Evolutionary conservation across 2,797 vertebrate genomes (phyloP).

Genomic region (Sebastes paucispinis): DNA sequence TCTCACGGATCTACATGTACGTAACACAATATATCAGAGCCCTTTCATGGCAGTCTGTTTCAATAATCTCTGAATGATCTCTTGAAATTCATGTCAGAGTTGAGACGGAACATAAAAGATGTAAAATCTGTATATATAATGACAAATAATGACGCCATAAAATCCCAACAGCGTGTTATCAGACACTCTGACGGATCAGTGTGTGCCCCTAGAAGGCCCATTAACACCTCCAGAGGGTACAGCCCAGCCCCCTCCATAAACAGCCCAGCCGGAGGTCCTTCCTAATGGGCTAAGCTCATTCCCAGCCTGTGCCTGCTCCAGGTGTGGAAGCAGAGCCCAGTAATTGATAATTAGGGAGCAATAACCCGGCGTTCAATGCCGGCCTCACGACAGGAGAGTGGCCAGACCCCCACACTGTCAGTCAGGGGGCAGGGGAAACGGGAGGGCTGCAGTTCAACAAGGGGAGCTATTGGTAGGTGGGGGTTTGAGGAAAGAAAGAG

Average conservation of each 20-base stretch:
- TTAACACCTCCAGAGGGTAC: conserved; percentile 76
- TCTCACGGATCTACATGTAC: background rate
- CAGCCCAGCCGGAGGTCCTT: conserved; percentile 76
- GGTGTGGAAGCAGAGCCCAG: conserved; percentile 76
- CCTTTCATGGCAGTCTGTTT: background rate
- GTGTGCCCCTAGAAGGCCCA: conserved; percentile 67
- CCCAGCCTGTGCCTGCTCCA: conserved; percentile 77
- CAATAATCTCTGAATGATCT: background rate
- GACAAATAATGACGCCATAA: background rate
- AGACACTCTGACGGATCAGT: conserved; percentile 52
- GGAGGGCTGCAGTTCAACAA: conserved; percentile 43
- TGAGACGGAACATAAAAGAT: background rate
- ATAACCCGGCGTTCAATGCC: conserved; percentile 71
- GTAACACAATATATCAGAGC: background rate
- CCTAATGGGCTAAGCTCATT: conserved; percentile 80
- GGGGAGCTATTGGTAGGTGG: background rate
- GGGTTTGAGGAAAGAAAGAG: background rate
- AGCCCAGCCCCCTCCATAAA: conserved; percentile 78
- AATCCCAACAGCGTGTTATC: conserved; percentile 19
- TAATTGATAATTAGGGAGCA: conserved; percentile 85
- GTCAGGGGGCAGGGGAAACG: conserved; percentile 30
- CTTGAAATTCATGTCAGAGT: background rate
- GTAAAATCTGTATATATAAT: background rate
- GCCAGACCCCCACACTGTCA: conserved; percentile 65
- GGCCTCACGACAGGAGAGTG: conserved; percentile 68